Evolutionary conservation across 2,888 invertebrate genomes (phyloP).

Genomic region (Malthinus flaveolus): DNA sequence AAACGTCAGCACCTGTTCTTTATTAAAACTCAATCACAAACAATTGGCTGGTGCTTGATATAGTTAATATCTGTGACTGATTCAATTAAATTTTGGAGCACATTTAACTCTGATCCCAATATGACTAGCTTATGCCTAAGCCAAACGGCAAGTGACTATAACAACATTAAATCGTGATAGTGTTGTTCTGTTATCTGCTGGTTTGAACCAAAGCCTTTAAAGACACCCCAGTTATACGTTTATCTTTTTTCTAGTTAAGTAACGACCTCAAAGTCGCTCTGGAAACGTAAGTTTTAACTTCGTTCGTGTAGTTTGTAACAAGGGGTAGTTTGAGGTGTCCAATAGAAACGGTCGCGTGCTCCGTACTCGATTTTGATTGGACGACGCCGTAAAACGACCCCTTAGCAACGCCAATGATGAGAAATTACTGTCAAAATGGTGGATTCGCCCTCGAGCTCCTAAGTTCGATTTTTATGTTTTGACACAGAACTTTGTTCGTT

Average conservation of each 20-base stretch:
- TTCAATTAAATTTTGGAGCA: slow-evolving; percentile 56
- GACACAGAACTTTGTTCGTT: slow-evolving; percentile 50
- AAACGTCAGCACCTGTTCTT: slow-evolving; percentile 32
- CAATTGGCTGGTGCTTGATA: slow-evolving; percentile 54
- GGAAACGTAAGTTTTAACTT: slow-evolving; percentile 52
- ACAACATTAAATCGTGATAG: slow-evolving; percentile 58
- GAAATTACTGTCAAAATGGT: slow-evolving; percentile 50
- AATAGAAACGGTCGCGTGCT: slow-evolving; percentile 47
- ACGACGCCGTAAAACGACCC: slow-evolving; percentile 47
- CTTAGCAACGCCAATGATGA: slow-evolving; percentile 55
- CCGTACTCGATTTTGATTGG: slow-evolving; percentile 48
- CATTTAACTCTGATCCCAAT: slow-evolving; percentile 54
- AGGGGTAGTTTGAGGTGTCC: slow-evolving; percentile 41
- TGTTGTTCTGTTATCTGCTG: slow-evolving; percentile 55
- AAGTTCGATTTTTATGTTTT: slow-evolving; percentile 56
- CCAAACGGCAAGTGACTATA: slow-evolving; percentile 57
- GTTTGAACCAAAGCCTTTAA: slow-evolving; percentile 40
- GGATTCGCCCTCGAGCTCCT: slow-evolving; percentile 48
- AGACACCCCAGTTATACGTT: slow-evolving; percentile 15
- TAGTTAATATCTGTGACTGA: slow-evolving; percentile 58
- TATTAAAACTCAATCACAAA: slow-evolving; percentile 46
- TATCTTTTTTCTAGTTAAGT: slow-evolving; percentile 25
- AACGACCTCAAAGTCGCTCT: slow-evolving; percentile 41
- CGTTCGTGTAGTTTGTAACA: slow-evolving; percentile 40
- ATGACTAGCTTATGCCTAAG: slow-evolving; percentile 57